phyloP scores from a whole-genome alignment of 1,140 invertebrate species.

The Holotrichia oblita region DNA sequence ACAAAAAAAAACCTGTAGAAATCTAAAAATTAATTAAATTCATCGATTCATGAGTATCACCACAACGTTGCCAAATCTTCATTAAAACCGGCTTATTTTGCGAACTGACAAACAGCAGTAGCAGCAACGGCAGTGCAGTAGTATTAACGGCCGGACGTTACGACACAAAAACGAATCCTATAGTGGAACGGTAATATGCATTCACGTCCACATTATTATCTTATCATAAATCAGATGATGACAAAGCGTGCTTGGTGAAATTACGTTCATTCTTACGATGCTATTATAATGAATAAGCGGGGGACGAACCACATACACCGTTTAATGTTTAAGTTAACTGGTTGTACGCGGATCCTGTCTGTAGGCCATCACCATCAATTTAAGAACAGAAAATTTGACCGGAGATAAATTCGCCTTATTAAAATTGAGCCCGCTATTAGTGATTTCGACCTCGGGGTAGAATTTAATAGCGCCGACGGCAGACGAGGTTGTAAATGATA shows the following conservation, averaged over 20 bases:
- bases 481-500: not conserved
- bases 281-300: conserved; percentile 6
- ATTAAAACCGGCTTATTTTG: too few species aligned
- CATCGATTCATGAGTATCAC: too few species aligned
- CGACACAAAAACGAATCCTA: not conserved
- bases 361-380: not conserved
- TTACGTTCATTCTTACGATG: conserved; percentile 13
- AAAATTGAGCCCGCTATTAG: conserved; percentile 18
- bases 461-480: not conserved
- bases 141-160: not conserved
- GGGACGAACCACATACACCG: not conserved
- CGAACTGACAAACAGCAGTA: too few species aligned
- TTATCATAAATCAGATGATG: conserved; percentile 33
- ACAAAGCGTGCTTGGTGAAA: conserved; percentile 32
- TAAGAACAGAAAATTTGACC: not conserved
- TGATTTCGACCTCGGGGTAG: not conserved
- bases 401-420: conserved; percentile 19
- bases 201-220: conserved; percentile 1
- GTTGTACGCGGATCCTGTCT: not conserved
- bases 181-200: conserved; percentile 12
- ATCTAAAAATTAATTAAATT: too few species aligned
- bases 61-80: too few species aligned
- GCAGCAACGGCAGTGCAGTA: not conserved
- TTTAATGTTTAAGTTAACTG: too few species aligned
- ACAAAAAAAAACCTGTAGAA: too few species aligned